Conservation (phyloP, 1,140 invertebrate species). For the Ceratina australensis region DNA sequence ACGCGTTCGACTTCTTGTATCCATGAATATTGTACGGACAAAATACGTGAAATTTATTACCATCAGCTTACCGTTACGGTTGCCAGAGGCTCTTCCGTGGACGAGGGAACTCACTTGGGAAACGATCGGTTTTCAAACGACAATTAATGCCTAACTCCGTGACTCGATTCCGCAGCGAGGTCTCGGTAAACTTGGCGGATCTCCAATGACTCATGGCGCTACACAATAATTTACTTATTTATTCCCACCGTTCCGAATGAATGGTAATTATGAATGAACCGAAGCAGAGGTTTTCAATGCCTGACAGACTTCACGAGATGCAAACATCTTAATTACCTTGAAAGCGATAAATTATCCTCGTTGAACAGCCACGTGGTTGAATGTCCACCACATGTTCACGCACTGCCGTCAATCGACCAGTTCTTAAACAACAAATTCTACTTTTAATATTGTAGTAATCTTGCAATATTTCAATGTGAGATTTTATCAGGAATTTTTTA, state of each 20-base stretch:
- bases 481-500: too few relatives aligned
- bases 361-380: slow-evolving; percentile 24
- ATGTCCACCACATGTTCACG: slow-evolving; percentile 34
- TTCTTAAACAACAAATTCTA: neutral
- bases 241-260: slow-evolving; percentile 7
- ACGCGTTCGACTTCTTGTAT: neutral
- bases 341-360: neutral
- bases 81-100: neutral
- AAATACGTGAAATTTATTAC: too few relatives aligned
- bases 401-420: neutral
- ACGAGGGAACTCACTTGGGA: slow-evolving; percentile 21
- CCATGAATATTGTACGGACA: neutral
- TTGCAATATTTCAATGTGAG: neutral
- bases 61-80: slow-evolving; percentile 20
- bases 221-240: slow-evolving; percentile 15
- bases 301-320: neutral
- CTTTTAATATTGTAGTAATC: neutral
- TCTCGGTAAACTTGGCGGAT: slow-evolving; percentile 47
- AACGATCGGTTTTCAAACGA: slow-evolving; percentile 51
- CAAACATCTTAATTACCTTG: slow-evolving; percentile 2
- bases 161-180: slow-evolving; percentile 16
- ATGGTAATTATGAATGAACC: neutral
- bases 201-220: slow-evolving; percentile 41
- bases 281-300: too few relatives aligned
- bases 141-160: slow-evolving; percentile 46